Percentiles rank a stretch among this genome's conserved stretches.
Evolutionary conservation across 1,140 invertebrate genomes (phyloP).

Genomic region (Gryon sp.): DNA sequence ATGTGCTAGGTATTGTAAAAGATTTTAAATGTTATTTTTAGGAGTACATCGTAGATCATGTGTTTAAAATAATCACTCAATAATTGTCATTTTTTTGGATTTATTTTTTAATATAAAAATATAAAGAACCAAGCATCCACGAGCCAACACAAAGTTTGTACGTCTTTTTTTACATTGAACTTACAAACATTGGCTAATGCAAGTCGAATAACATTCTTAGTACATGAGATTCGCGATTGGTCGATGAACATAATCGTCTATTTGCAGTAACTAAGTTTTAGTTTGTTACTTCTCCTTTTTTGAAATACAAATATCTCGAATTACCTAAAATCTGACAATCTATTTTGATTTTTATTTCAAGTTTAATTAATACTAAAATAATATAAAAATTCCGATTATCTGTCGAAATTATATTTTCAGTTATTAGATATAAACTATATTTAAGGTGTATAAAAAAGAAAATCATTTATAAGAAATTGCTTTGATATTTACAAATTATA

Average conservation of each 20-base stretch:
- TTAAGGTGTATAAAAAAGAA: too few relatives aligned
- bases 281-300: too few relatives aligned
- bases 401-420: too few relatives aligned
- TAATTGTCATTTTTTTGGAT: conserved; percentile 12
- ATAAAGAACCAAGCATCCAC: conserved; percentile 16
- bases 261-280: background rate
- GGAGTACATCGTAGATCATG: too few relatives aligned
- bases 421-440: too few relatives aligned
- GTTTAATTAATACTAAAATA: background rate
- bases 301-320: background rate
- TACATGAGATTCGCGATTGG: background rate
- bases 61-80: conserved; percentile 20
- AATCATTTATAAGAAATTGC: too few relatives aligned
- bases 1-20: too few relatives aligned
- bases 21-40: too few relatives aligned
- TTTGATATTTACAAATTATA: too few relatives aligned
- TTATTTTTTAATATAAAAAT: conserved; percentile 34
- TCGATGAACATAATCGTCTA: conserved; percentile 1
- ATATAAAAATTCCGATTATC: background rate
- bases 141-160: conserved; percentile 9
- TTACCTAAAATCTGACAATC: background rate
- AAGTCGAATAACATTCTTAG: conserved; percentile 1
- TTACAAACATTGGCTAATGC: conserved; percentile 18
- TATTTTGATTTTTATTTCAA: too few relatives aligned
- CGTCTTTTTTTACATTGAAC: background rate